Evolutionary conservation across 2,888 invertebrate species (phyloP).

Genomic region (Tenthredo distinguenda): DNA sequence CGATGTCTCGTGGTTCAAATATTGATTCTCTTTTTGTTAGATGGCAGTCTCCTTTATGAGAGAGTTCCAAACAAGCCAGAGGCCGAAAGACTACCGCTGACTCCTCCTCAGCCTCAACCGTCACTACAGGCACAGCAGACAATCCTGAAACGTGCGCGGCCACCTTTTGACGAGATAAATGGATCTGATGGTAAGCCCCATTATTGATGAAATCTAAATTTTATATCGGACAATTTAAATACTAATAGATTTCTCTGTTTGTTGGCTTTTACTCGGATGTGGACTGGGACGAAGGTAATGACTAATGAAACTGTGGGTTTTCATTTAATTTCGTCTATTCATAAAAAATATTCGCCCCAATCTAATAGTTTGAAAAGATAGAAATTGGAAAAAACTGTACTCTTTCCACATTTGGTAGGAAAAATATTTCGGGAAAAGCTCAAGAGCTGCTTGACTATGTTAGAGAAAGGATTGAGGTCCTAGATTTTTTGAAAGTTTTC

Average conservation of each 20-base stretch:
- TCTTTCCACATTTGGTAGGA: no score
- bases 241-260: conserved; percentile 77
- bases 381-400: no score
- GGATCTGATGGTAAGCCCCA: conserved; percentile 90
- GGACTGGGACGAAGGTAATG: conserved; percentile 84
- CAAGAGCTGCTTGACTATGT: background rate
- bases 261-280: conserved; percentile 83
- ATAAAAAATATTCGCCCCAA: background rate
- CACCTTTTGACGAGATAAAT: conserved; percentile 94
- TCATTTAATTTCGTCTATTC: background rate
- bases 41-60: conserved; percentile 93
- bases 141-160: conserved; percentile 85
- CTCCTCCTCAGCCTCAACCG: conserved; percentile 75
- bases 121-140: conserved; percentile 77
- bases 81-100: conserved; percentile 84
- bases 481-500: no score
- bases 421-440: background rate
- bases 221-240: conserved; percentile 57
- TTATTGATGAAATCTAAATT: background rate
- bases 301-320: conserved; percentile 52
- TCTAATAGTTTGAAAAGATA: no score
- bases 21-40: conserved; percentile 73
- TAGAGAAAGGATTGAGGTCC: background rate
- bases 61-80: conserved; percentile 90
- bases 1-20: background rate